Conservation (phyloP, 2,113 vertebrate species). For the Alaudala cheleensis region DNA sequence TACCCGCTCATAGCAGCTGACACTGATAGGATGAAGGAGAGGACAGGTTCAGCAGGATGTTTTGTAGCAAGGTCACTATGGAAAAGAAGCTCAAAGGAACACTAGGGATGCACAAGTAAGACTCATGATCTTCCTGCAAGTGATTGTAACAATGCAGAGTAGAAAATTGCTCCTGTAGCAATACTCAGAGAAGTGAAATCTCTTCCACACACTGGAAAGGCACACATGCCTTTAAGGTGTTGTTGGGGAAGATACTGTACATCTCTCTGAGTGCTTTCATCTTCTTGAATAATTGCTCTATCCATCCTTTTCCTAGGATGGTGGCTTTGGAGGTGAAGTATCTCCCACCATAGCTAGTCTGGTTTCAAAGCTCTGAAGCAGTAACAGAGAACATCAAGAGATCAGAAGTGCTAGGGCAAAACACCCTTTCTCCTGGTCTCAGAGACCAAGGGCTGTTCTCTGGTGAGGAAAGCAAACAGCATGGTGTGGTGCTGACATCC, state of each 20-base stretch:
- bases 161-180: neutral
- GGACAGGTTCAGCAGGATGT: neutral
- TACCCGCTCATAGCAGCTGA: neutral
- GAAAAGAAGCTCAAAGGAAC: neutral
- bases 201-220: neutral
- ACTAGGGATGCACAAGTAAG: neutral
- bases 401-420: neutral
- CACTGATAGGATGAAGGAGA: neutral
- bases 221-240: neutral
- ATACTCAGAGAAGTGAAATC: fast-evolving
- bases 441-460: neutral
- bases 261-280: neutral
- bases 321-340: neutral
- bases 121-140: neutral
- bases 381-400: neutral
- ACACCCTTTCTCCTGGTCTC: neutral
- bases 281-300: neutral
- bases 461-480: neutral
- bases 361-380: neutral
- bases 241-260: neutral
- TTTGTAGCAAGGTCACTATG: neutral
- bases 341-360: neutral
- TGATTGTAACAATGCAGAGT: fast-evolving
- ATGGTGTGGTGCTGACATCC: neutral
- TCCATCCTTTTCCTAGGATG: neutral